Evolutionary conservation across 2,113 vertebrate species (phyloP), one percentile per base, ranked within the genome.

Genomic region (Athene cunicularia): DNA sequence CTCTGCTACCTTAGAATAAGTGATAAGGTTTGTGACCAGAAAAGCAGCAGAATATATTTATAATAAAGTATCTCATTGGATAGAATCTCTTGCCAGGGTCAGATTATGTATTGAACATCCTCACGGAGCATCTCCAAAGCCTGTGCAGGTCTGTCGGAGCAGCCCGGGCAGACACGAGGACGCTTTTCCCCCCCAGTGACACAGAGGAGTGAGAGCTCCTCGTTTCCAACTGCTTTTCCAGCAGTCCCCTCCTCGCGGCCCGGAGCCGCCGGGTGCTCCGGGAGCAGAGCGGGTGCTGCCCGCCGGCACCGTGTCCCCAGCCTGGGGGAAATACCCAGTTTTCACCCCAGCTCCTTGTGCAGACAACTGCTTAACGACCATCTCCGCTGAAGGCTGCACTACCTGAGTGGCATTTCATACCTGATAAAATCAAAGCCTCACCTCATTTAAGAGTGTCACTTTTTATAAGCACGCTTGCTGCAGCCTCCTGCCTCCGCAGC

Each of bases 381-480:
- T 14, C 47, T 64, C 53, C 84, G 13, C 1, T 15, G 62, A 53
- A 66, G 80, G 68, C 80, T 85, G 68, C 53, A 41, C 37, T 11
- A 9, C 23, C 20, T 32, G 41, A 86, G 64, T 2, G 72, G 55
- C 67, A 43, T 75, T 93, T 93, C 77, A 64, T 87, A 84, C 60
- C 62, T 55, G 77, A 55, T 83, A 53, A 95, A 90, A 68, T 74
- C 76, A 53, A 73, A 75, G 43, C 49, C 45, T 59, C 87, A 14
- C 79, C 45, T 70, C 62, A 28, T 80, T 95, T 88, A 49, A 17
- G 5, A 24, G 68, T 39, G 35, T 60, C 23, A 12, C 12, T 70
- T 80, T 82, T 70, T 17, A 49, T 13, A 68, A 77, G 63, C 68
- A 14, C 11, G 21, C 20, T 24, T 50, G 35, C 66, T 11, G 41